phyloP scores from a whole-genome alignment of 1,140 invertebrate species.

The Augochlora pura region DNA sequence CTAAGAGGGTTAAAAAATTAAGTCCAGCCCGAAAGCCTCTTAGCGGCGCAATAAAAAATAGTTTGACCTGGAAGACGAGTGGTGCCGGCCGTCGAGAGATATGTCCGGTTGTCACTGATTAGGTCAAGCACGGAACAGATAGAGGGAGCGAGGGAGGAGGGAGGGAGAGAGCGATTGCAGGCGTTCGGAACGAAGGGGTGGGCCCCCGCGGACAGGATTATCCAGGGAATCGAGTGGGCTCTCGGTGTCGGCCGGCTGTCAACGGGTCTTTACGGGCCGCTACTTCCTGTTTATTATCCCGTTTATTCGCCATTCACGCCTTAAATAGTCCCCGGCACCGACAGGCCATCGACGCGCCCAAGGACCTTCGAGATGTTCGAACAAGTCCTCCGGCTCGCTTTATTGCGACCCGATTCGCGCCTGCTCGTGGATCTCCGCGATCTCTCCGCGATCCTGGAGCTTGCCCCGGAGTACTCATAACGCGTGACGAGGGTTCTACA shows the following conservation, averaged over 20 bases:
- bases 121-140: slow-evolving; percentile 1
- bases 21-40: slow-evolving; percentile 13
- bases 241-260: slow-evolving; percentile 22
- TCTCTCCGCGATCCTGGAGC: no score
- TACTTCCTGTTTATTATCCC: slow-evolving; percentile 44
- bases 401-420: neutral
- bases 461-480: neutral
- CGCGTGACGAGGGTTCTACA: neutral
- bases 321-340: slow-evolving; percentile 5
- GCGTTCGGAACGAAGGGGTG: neutral
- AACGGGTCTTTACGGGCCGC: slow-evolving; percentile 32
- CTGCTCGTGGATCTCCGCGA: no score
- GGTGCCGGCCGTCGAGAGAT: neutral
- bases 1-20: slow-evolving; percentile 22
- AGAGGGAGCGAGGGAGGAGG: no score
- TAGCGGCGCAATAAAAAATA: slow-evolving; percentile 11
- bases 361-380: neutral
- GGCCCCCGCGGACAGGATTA: slow-evolving; percentile 25
- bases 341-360: neutral
- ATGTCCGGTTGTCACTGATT: neutral
- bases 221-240: slow-evolving; percentile 29
- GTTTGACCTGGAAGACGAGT: slow-evolving; percentile 22
- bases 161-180: neutral
- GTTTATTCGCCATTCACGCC: slow-evolving; percentile 25
- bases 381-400: neutral